Evolutionary conservation across 1,140 invertebrate species (phyloP).

Genomic region (Drosophila serrata): DNA sequence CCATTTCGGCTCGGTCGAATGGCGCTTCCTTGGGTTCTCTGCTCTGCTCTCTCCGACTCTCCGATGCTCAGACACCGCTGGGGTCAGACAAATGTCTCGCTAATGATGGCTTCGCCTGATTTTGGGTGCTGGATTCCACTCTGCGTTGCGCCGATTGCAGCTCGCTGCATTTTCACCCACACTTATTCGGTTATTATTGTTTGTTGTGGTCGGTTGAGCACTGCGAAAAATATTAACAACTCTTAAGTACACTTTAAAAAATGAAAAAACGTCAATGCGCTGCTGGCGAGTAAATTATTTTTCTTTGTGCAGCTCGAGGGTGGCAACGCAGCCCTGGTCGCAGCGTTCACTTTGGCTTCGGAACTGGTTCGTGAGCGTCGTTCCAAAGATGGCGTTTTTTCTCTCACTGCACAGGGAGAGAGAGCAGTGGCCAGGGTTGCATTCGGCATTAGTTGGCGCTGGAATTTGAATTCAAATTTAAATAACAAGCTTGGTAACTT

Average conservation of each 20-base stretch:
- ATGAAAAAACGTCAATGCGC: constrained; percentile 43
- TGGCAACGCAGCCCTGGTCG: constrained; percentile 45
- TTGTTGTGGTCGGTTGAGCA: constrained; percentile 50
- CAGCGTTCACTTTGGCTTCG: constrained; percentile 6
- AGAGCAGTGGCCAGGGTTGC: constrained; percentile 11
- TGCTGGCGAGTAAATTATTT: constrained; percentile 55
- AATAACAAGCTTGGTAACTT: not conserved
- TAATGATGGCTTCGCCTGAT: constrained; percentile 47
- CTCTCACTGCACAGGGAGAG: constrained; percentile 32
- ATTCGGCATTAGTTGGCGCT: not conserved
- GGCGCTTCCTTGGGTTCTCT: constrained; percentile 44
- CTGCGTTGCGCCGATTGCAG: constrained; percentile 37
- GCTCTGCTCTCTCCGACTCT: constrained; percentile 27
- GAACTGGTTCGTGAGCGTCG: constrained; percentile 30
- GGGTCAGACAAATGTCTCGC: constrained; percentile 44
- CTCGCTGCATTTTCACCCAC: constrained; percentile 54
- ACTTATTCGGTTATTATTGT: constrained; percentile 54
- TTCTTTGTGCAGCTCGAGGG: constrained; percentile 52
- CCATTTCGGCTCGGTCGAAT: constrained; percentile 38
- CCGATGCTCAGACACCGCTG: constrained; percentile 45
- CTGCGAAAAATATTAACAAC: constrained; percentile 61
- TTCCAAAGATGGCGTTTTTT: constrained; percentile 4
- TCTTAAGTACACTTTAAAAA: constrained; percentile 56
- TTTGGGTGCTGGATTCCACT: constrained; percentile 35
- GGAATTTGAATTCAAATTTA: not conserved